Evolutionary conservation across 2,797 vertebrate species (phyloP), one percentile per base, ranked within the genome.

Genomic region (Champsocephalus gunnari): DNA sequence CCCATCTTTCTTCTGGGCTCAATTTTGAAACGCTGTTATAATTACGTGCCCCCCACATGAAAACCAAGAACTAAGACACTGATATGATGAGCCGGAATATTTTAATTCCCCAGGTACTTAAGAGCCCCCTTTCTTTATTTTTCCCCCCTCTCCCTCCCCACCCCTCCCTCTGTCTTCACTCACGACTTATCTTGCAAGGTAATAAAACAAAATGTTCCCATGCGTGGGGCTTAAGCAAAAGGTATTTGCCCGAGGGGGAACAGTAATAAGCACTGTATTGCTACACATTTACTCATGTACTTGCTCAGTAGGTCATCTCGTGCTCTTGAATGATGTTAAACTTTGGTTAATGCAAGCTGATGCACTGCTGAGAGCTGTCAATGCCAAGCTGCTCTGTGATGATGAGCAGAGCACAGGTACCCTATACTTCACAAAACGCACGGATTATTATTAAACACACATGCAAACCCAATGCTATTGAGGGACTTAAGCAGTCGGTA

Each of bases 1-100:
- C 97, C 96, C 95, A 96, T 97, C 97, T 97, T 98, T 99, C 96
- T 97, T 97, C 97, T 96, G 94, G 96, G 96, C 96, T 96, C 96
- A 97, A 96, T 99, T 97, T 97, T 96, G 93, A 92, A 97, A 97
- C 95, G 93, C 92, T 85, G 92, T 95, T 95, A 96, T 99, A 97
- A 98, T 98, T 97, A 97, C 93, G 93, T 93, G 85, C 94, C 95
- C 95, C 90, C 83, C 85, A 95, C 95, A 94, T 96, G 97, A 97
- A 91, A 97, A 97, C 93, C 89, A 94, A 97, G 96, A 96, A 93
- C 94, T 91, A 88, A 96, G 96, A 96, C 95, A 95, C 92, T 93
- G 96, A 94, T 96, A 95, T 95, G 95, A 97, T 95, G 94, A 95
- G 92, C 94, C 91, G 82, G 95, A 95, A 95, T 96, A 95, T 96